Percentiles rank a stretch among this genome's conserved stretches.
Evolutionary conservation across 2,888 invertebrate species (phyloP).

Genomic region (Sinotaia quadrata): DNA sequence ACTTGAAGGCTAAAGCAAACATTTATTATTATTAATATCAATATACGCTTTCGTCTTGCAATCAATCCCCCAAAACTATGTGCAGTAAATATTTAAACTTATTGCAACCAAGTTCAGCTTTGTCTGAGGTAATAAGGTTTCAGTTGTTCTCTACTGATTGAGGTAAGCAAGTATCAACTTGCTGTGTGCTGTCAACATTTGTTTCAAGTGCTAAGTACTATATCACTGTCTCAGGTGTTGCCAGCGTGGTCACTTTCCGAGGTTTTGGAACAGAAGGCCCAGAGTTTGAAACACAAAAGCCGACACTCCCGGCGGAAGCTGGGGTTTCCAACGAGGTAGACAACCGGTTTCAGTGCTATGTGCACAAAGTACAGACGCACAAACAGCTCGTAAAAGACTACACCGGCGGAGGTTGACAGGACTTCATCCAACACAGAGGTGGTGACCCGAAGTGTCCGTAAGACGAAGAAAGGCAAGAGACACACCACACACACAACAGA

Average conservation of each 20-base stretch:
- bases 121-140: too few species aligned
- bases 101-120: too few species aligned
- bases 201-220: too few species aligned
- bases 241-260: neutral
- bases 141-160: too few species aligned
- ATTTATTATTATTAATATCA: too few species aligned
- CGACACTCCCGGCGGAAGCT: slow-evolving; percentile 46
- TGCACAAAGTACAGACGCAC: slow-evolving; percentile 60
- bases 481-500: slow-evolving; percentile 53
- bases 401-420: slow-evolving; percentile 39
- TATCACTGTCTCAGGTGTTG: too few species aligned
- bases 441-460: slow-evolving; percentile 48
- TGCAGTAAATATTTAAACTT: too few species aligned
- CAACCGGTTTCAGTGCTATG: slow-evolving; percentile 56
- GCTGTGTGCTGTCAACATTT: too few species aligned
- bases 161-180: too few species aligned
- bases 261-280: slow-evolving; percentile 5
- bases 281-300: slow-evolving; percentile 31
- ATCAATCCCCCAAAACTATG: too few species aligned
- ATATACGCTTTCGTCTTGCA: too few species aligned
- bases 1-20: too few species aligned
- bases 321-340: slow-evolving; percentile 54
- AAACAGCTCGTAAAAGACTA: slow-evolving; percentile 54
- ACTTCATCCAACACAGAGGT: slow-evolving; percentile 49
- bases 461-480: slow-evolving; percentile 55